Base-by-base conservation (phyloP, 2,888 invertebrate species). In the Cremastinae sp. region DNA sequence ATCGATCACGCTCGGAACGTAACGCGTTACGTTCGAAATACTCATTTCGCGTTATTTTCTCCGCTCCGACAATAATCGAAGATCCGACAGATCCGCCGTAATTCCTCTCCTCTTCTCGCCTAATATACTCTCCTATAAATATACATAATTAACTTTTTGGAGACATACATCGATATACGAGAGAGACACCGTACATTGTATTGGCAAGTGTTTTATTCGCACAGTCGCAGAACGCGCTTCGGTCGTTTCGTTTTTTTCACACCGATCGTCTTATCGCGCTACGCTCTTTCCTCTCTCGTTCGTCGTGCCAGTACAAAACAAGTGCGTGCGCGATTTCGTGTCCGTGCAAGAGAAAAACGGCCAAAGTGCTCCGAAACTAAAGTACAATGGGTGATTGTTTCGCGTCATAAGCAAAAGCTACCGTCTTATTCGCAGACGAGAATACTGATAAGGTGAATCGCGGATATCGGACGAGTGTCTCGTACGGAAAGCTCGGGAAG, bases 171-270 rank as follows among this genome's bases (percentile, higher is more conserved):
- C 56, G 9, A 36, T 7, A 36, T 38, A 28, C 28, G 14, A 12
- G 34, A 10, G 14, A 2, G 4, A 12, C 8, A 59, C 18, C 28
- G 20, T 7, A 3, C 12, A 45, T 28, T 10, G 16, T 36, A 41
- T 64, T 47, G 64, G 65, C 65, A 43, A 54, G 36, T 49, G 45
- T 56, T 56, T n/a, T n/a, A n/a, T n/a, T 58, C 56, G 74, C 74
- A 74, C 74, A 66, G 74, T 69, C 74, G 74, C 74, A 69, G 68
- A 74, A 49, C 56, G 56, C 47, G 56, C 43, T 51, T 18, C 51
- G 36, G 41, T 53, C 47, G 22, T 62, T 47, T 62, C 43, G 34
- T 45, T 20, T 34, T 12, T 41, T 49, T 12, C 45, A 56, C 36
- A 47, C 49, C 2, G 10, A 12, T 12, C 34, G 38, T 38, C 47